These are phyloP conservation scores for Drosophila lutescens DNA, from an alignment of 2,888 invertebrate species.

Conservation along the genomic window DNA sequence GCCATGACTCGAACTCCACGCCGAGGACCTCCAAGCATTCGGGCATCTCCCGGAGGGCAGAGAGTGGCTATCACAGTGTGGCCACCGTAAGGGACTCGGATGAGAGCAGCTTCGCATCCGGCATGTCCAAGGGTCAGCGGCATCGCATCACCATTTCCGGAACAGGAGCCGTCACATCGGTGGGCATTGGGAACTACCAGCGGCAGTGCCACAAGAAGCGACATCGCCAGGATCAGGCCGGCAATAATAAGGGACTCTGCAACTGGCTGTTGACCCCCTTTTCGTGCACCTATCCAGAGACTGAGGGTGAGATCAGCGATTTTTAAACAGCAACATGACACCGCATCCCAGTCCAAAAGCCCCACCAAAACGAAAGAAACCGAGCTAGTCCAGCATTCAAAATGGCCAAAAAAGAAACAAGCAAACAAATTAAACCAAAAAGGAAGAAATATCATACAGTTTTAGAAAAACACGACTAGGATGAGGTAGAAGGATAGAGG, in stretches of 20 bases:
- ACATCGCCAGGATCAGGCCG: slow-evolving; percentile 85
- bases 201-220: slow-evolving; percentile 81
- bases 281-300: slow-evolving; percentile 91
- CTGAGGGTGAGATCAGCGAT: slow-evolving; percentile 88
- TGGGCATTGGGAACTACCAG: slow-evolving; percentile 52
- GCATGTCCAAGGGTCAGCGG: slow-evolving; percentile 82
- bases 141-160: slow-evolving; percentile 81
- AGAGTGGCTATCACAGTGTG: slow-evolving; percentile 95
- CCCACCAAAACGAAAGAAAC: slow-evolving; percentile 59
- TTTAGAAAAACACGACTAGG: slow-evolving; percentile 37
- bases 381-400: slow-evolving; percentile 62
- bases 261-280: slow-evolving; percentile 91
- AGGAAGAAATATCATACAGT: slow-evolving; percentile 46
- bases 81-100: slow-evolving; percentile 91
- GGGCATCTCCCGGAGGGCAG: slow-evolving; percentile 91
- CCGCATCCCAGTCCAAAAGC: slow-evolving; percentile 24
- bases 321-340: slow-evolving; percentile 79
- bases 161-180: slow-evolving; percentile 20
- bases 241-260: slow-evolving; percentile 89
- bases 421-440: slow-evolving; percentile 40
- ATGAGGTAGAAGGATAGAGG: slow-evolving; percentile 33
- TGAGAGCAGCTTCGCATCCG: slow-evolving; percentile 93
- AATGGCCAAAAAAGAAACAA: slow-evolving; percentile 51
- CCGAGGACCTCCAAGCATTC: slow-evolving; percentile 93
- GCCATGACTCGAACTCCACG: slow-evolving; percentile 91